Evolutionary conservation across 2,797 vertebrate genomes (phyloP), one percentile per base, ranked within the genome.

Genomic region (Apodemus agrarius): DNA sequence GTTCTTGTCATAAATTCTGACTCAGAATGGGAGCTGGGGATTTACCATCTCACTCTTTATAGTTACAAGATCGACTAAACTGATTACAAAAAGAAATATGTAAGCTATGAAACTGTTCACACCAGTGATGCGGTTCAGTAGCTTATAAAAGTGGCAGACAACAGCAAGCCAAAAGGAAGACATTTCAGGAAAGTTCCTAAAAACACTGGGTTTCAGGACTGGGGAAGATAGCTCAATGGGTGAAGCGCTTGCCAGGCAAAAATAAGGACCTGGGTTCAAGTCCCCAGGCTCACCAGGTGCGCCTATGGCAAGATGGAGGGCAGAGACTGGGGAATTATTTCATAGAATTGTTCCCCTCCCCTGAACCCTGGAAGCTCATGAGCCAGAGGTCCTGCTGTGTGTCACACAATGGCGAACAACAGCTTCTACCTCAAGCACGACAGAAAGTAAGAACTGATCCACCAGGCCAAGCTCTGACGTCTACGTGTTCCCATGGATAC

Each of bases 1-100:
- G 96, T 94, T 96, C 97, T 93, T 96, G 94, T 97, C 97, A 97
- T 97, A 97, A 97, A 98, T 97, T 97, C 97, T 97, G 97, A 97
- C 96, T 97, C 96, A 97, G 96, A 97, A 94, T 89, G 96, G 89
- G 96, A 91, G 89, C 91, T 92, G 59, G 75, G 96, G 95, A 95
- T 97, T 97, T 96, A 95, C 97, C 95, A 95, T 91, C 91, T 91
- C 93, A 95, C 97, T 96, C 97, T 96, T 97, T 94, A 97, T 96
- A 97, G 96, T 96, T 97, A 95, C 96, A 92, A 96, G 96, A 98
- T 95, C 76, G 80, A 95, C 96, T 95, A 86, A 95, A 95, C 95
- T 95, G 96, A 97, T 97, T 97, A 96, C 93, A 97, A 95, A 95
- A 97, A 96, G 94, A 98, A 97, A 96, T 97, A 96, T 95, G 93